Conservation (phyloP, 2,113 vertebrate genomes). For the Oreotragus oreotragus region DNA sequence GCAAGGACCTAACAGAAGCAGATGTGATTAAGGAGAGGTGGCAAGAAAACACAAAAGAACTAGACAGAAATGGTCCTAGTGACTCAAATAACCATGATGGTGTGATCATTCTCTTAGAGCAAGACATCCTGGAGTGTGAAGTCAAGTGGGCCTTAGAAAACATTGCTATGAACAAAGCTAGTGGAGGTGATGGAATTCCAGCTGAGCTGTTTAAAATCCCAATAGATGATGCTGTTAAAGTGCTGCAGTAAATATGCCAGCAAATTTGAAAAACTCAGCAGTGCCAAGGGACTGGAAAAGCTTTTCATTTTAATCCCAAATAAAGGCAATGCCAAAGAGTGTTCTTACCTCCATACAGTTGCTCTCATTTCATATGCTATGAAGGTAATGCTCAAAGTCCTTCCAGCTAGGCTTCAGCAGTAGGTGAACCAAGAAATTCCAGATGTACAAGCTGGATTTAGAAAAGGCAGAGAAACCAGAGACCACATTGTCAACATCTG, state of each 20-base stretch:
- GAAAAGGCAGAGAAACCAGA: not conserved
- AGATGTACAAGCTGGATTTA: not conserved
- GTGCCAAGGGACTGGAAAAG: not conserved
- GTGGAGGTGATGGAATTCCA: not conserved
- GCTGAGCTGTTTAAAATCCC: not conserved
- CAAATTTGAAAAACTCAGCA: not conserved
- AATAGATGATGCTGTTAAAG: not conserved
- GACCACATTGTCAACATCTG: not conserved
- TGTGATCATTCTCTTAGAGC: not conserved
- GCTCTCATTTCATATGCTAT: not conserved
- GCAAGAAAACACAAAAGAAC: not conserved
- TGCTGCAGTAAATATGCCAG: not conserved
- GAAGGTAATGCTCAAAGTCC: not conserved
- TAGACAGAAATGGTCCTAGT: not conserved
- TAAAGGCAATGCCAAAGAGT: not conserved
- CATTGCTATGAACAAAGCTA: not conserved
- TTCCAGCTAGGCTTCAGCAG: not conserved
- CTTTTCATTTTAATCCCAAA: not conserved
- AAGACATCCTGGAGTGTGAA: not conserved
- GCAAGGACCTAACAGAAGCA: not conserved
- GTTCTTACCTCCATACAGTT: not conserved
- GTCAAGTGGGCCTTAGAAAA: not conserved
- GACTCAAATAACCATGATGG: not conserved
- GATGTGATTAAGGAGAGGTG: not conserved
- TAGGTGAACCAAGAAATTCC: not conserved